Evolutionary conservation across 2,888 invertebrate species (phyloP), one percentile per base, ranked within the genome.

Genomic region (Timema podura): DNA sequence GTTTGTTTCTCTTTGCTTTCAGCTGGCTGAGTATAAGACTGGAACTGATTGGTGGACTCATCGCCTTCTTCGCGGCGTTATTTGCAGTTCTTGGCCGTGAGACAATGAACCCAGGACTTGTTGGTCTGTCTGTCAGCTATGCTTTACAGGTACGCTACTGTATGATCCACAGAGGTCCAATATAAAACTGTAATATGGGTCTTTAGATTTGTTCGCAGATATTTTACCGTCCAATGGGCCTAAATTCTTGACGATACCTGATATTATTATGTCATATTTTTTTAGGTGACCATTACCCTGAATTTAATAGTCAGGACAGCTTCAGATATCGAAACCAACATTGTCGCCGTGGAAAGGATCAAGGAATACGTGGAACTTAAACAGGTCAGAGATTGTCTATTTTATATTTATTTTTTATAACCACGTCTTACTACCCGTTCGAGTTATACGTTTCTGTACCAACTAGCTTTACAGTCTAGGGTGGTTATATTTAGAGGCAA

Each of bases 1-100:
- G 30, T 30, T 30, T 30, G 30, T 30, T 16, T 30, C 15, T 8
- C 45, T 57, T 10, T 61, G 16, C 46, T 47, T 65, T n/a, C 70
- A 90, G 96, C 77, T 98, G 98, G 98, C 83, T 99, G 76, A 95
- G 96, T 0, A 87, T 99, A 49, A 88, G 98, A 48, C 84, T 99
- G 72, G 98, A 99, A 83, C 94, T 95, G 89, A 91, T 98, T 72
- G 98, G 98, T 74, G 98, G 97, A 83, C 84, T 93, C 73, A 94
- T 98, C 75, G 96, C 98, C 75, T 90, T 99, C 79, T 97, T 96
- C 81, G 90, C 98, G 5, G 92, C 97, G 0, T 80, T 98, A 70
- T 97, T 98, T 82, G 94, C 96, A 61, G 96, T 98, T 1, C 81
- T 96, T 68, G 88, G 88, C 69, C 86, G 90, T 71, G 88, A 91